Base-by-base conservation (phyloP, 1,140 invertebrate species). In the Steinernema khuongi region DNA sequence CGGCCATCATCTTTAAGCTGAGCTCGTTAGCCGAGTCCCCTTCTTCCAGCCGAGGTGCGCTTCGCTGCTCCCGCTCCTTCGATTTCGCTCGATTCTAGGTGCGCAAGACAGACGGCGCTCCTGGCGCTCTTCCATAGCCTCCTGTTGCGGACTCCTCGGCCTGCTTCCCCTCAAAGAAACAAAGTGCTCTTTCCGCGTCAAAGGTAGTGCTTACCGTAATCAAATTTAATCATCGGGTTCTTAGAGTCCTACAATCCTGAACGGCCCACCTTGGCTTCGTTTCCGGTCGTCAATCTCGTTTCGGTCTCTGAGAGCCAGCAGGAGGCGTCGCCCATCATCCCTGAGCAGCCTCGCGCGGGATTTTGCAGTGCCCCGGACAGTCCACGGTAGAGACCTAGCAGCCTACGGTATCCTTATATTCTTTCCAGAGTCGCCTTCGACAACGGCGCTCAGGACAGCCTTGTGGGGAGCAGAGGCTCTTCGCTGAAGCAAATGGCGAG, bases 1-100 rank as follows among this genome's bases (percentile, higher is more conserved):
- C 70, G n/a, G 67, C 76, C 26, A 77, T 82, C 19, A 69, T 82
- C 29, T 78, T 70, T 43, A 73, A 78, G 18, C 72, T 82, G 43
- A 81, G 76, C 60, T 83, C 81, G 18, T 30, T 74, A 22, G 29
- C 66, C 2, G 19, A 30, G 31, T 26, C 31, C 30, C 31, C 32
- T 30, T 28, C 31, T 22, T 29, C 66, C 14, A 73, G 32, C 60
- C 69, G 70, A 73, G 17, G 36, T 22, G 31, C 32, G 50, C 71
- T 72, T 22, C 50, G 66, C 29, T 66, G 67, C 50, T 32, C 32
- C 67, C 22, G 26, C 31, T 29, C 31, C n/a, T 18, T 31, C 7
- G 19, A 26, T 71, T 72, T n/a, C 70, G 50, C 41, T 70, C 28
- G 26, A 70, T 41, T 50, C 36, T 70, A 11, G 26, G 17, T 26